Conservation (phyloP, 2,113 vertebrate genomes). For the Stegostoma tigrinum region DNA sequence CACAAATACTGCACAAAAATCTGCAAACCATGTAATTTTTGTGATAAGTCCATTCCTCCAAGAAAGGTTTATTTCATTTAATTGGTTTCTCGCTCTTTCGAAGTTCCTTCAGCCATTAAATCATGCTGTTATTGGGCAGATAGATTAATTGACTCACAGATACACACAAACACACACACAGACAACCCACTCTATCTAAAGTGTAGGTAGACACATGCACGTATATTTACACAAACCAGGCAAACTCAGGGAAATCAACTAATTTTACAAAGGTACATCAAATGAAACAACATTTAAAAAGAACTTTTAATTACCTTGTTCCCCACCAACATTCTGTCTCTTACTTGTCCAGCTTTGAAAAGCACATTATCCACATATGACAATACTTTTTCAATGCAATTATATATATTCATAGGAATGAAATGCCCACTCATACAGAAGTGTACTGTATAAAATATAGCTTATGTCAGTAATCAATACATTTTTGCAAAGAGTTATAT, state of each 20-base stretch:
- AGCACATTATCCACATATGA: neutral
- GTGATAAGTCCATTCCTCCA: slow-evolving; percentile 70
- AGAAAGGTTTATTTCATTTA: slow-evolving; percentile 42
- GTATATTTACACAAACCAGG: neutral
- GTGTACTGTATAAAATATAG: slow-evolving; percentile 20
- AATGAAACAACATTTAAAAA: neutral
- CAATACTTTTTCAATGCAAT: neutral
- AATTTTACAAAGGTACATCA: slow-evolving; percentile 19
- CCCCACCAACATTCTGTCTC: too few species aligned
- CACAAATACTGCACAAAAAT: slow-evolving; percentile 76
- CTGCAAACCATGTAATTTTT: slow-evolving; percentile 70
- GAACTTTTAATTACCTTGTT: neutral
- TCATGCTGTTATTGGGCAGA: neutral
- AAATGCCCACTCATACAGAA: neutral
- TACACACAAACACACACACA: neutral
- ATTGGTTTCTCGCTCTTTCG: neutral
- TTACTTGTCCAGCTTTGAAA: neutral
- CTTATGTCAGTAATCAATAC: slow-evolving; percentile 15
- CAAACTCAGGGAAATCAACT: neutral
- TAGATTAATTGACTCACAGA: neutral
- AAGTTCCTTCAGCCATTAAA: neutral
- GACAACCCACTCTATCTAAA: neutral
- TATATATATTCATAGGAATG: neutral
- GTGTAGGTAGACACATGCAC: neutral
- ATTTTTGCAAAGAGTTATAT: neutral